A percentile compares a stretch with the other conserved stretches of the same genome.
These are phyloP conservation scores for Prochilodus magdalenae DNA, from an alignment of 2,113 vertebrate genomes.

Conservation along the genomic window DNA sequence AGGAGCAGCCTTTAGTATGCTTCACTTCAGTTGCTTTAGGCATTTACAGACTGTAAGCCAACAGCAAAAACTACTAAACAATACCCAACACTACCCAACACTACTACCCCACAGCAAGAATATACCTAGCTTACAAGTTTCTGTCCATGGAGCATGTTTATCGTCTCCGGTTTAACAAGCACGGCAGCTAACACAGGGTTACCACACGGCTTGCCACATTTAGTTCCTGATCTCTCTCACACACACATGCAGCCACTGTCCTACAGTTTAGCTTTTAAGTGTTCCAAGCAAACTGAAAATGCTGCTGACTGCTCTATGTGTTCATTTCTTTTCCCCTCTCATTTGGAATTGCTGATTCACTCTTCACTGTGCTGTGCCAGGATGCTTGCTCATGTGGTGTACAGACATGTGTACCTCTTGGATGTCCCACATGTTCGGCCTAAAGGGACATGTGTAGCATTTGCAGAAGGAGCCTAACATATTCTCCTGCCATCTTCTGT, in stretches of 20 bases:
- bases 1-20: too few species aligned
- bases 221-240: too few species aligned
- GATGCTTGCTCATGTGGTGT: background rate
- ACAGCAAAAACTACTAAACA: too few species aligned
- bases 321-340: background rate
- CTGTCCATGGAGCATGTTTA: too few species aligned
- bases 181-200: too few species aligned
- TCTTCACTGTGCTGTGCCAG: background rate
- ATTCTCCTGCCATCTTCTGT: background rate
- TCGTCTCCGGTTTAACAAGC: too few species aligned
- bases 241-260: conserved; percentile 15
- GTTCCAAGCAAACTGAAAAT: conserved; percentile 30
- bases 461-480: conserved; percentile 2
- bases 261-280: conserved; percentile 38
- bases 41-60: too few species aligned
- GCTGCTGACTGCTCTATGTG: background rate
- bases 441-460: background rate
- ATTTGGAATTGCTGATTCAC: background rate
- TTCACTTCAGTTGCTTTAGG: too few species aligned
- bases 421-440: background rate
- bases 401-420: conserved; percentile 15
- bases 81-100: too few species aligned
- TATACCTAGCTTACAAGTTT: too few species aligned
- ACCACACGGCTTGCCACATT: too few species aligned
- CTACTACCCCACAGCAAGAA: too few species aligned